Evolutionary conservation across 2,888 invertebrate species (phyloP), one percentile per base, ranked within the genome.

Genomic region (Acleris cristana): DNA sequence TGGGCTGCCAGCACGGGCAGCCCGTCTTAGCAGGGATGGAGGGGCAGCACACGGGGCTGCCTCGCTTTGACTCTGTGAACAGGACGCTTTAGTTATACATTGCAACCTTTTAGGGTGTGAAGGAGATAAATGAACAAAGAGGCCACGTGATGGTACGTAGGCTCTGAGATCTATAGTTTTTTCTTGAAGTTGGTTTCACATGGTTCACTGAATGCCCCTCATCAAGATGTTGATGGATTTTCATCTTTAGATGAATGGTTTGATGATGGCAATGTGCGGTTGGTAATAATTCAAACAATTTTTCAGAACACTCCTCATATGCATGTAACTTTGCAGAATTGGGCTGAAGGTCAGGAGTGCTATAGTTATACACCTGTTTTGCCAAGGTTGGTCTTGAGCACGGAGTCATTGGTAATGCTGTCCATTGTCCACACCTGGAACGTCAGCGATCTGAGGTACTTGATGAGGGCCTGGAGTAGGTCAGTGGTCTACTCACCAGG

Each of bases 381-480:
- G 75, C 90, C 90, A 30, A 88, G 70, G 74, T 90, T 92, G 8
- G 85, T 81, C 70, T 94, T 89, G 0, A 94, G 94, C 12, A 94
- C 93, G 16, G 95, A 95, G 82, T 95, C 95, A 77, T 95, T 95
- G 0, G 95, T 75, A 52, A 92, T 90, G 71, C 93, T 90, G 71
- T 94, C 93, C 87, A 94, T 94, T 1, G 94, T 94, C 92, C 94
- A 94, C 0, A 93, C 93, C 0, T 94, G 94, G 48, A 93, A 94
- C 86, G 92, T 89, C 34, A 91, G 77, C 8, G 91, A 89, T 1
- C 91, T 1, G 93, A 93, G 0, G 93, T 93, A 69, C 86, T 89
- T 78, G 93, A 93, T 69, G 94, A 94, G 60, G 95, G 94, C 1
- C 3, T 40, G 40, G 14, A 40, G 14, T 40, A 1, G 10, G 14